These are phyloP conservation scores for Thalassoma bifasciatum DNA, from an alignment of 2,113 vertebrate genomes.

Conservation along the genomic window DNA sequence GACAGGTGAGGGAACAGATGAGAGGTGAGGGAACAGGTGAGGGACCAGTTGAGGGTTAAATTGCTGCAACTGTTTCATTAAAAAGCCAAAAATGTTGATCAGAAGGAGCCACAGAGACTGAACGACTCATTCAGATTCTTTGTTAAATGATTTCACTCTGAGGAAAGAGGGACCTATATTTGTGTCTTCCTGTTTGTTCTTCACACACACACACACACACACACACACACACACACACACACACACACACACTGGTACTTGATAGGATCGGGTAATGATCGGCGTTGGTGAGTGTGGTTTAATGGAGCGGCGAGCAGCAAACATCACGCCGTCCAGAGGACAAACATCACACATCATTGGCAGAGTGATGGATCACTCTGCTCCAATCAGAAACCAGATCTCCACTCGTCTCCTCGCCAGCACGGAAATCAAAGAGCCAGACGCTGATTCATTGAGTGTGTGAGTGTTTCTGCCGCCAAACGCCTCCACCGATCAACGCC, in stretches of 20 bases:
- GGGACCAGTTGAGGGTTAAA: too few species aligned
- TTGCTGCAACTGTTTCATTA: too few species aligned
- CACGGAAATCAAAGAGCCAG: conserved; percentile 11
- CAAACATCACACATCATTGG: conserved; percentile 2
- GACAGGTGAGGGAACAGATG: too few species aligned
- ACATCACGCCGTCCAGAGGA: conserved; percentile 1
- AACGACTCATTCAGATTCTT: too few species aligned
- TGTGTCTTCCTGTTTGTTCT: background rate
- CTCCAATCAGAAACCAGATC: conserved; percentile 36
- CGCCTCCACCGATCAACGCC: background rate
- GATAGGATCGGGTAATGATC: conserved; percentile 29
- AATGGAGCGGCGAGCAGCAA: conserved; percentile 54
- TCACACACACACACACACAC: background rate
- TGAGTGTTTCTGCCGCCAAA: conserved; percentile 1
- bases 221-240: conserved; percentile 25
- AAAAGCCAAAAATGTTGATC: too few species aligned
- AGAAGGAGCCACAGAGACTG: too few species aligned
- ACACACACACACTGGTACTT: too few species aligned
- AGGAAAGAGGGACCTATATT: background rate
- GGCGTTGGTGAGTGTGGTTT: conserved; percentile 11
- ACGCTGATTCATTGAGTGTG: conserved; percentile 2
- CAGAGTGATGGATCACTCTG: conserved; percentile 21
- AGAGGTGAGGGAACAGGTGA: too few species aligned
- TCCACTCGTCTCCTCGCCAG: conserved; percentile 19
- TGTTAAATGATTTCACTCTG: too few species aligned